These are phyloP conservation scores for Vimba vimba DNA, from an alignment of 2,113 vertebrate genomes.

Conservation along the genomic window DNA sequence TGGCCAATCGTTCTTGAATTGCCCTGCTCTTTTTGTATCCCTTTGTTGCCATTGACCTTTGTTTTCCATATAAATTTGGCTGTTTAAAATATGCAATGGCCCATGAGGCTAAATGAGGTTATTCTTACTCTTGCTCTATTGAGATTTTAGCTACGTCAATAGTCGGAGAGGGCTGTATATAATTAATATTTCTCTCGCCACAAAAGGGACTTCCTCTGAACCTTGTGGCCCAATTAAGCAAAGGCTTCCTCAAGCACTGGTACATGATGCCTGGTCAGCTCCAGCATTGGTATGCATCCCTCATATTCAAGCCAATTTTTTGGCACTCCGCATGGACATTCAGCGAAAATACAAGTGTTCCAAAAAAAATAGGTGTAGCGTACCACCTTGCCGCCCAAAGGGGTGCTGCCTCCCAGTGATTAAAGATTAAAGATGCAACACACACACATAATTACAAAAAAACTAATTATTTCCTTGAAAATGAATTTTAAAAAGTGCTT, in stretches of 20 bases:
- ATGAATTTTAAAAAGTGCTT: constrained; percentile 71
- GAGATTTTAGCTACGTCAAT: constrained; percentile 68
- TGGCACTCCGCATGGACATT: constrained; percentile 53
- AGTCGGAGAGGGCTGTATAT: constrained; percentile 73
- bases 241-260: constrained; percentile 60
- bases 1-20: constrained; percentile 68
- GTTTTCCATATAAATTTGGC: constrained; percentile 70
- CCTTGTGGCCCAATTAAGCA: constrained; percentile 75
- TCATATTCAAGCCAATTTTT: constrained; percentile 49
- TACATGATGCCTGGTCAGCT: constrained; percentile 57
- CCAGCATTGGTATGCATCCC: constrained; percentile 56
- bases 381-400: constrained; percentile 74
- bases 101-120: constrained; percentile 67
- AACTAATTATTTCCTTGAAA: constrained; percentile 78
- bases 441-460: constrained; percentile 54
- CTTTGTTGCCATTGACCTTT: constrained; percentile 65
- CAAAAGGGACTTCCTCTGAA: constrained; percentile 71
- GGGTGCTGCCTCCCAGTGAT: constrained; percentile 73
- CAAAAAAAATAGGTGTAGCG: constrained; percentile 51
- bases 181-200: constrained; percentile 72
- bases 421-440: constrained; percentile 77
- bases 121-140: constrained; percentile 65
- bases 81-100: constrained; percentile 75
- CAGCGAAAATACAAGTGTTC: constrained; percentile 46
- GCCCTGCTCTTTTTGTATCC: constrained; percentile 66